A percentile compares a stretch with the other conserved stretches of the same genome.
Conservation (phyloP, 2,888 invertebrate species). For the Troides aeacus region DNA sequence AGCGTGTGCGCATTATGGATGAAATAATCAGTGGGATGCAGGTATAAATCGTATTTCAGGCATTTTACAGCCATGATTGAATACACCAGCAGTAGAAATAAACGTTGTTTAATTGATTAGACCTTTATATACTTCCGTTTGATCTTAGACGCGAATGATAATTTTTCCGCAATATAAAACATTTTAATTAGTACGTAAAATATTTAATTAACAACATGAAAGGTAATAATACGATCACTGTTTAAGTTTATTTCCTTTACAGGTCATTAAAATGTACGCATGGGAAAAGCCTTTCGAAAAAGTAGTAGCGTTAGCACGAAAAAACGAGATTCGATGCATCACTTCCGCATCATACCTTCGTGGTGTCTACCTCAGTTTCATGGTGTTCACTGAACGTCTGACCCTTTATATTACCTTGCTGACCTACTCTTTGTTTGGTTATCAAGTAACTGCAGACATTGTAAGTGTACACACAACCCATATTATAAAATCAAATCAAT, state of each 20-base stretch:
- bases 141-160: not conserved
- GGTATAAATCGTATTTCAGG: slow-evolving; percentile 81
- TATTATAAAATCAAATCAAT: not conserved
- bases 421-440: slow-evolving; percentile 86
- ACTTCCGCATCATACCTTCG: slow-evolving; percentile 83
- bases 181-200: not conserved
- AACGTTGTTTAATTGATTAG: not conserved
- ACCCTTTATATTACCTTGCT: slow-evolving; percentile 90
- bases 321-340: slow-evolving; percentile 83
- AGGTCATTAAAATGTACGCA: slow-evolving; percentile 98
- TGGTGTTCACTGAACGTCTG: slow-evolving; percentile 92
- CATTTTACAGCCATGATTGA: not conserved
- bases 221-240: too few relatives aligned
- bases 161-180: not conserved
- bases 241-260: slow-evolving; percentile 41
- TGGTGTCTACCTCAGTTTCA: slow-evolving; percentile 84
- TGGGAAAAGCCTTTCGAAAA: slow-evolving; percentile 96
- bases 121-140: not conserved
- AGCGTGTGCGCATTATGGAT: slow-evolving; percentile 94
- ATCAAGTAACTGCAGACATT: slow-evolving; percentile 77
- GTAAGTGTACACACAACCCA: slow-evolving; percentile 52
- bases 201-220: too few relatives aligned
- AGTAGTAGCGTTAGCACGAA: slow-evolving; percentile 87
- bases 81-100: not conserved
- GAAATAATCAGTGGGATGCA: slow-evolving; percentile 96